phyloP scores from a whole-genome alignment of 2,113 vertebrate genomes.

The Sarotherodon lohbergeri region DNA sequence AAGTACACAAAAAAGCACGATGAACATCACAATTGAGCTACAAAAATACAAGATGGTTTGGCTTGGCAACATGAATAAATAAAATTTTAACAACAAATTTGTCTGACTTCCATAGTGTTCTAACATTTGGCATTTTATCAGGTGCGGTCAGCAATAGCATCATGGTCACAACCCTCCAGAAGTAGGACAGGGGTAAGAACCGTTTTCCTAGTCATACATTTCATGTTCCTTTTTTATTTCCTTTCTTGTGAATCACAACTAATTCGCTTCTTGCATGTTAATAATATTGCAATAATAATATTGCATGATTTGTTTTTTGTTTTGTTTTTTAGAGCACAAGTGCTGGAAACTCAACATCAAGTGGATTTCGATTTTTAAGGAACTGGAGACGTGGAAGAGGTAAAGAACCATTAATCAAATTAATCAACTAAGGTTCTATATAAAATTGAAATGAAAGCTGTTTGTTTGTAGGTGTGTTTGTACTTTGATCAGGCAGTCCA shows the following conservation, averaged over 20 bases:
- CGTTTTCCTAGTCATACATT: neutral
- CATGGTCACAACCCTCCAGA: neutral
- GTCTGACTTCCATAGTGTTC: neutral
- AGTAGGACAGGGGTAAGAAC: constrained; percentile 19
- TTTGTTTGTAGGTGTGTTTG: neutral
- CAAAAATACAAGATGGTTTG: no score
- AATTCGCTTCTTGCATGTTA: neutral
- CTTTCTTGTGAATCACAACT: neutral
- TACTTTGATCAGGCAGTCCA: no score
- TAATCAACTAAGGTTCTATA: neutral
- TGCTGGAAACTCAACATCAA: neutral
- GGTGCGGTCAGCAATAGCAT: constrained; percentile 19
- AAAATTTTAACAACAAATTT: no score
- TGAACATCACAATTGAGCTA: no score
- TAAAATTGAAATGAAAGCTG: no score
- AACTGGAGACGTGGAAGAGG: constrained; percentile 11
- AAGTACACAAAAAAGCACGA: no score
- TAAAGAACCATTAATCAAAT: neutral
- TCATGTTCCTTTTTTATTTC: neutral
- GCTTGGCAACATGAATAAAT: no score
- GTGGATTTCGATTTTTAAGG: neutral
- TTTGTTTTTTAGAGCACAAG: constrained; percentile 24
- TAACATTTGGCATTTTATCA: neutral
- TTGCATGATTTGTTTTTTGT: neutral
- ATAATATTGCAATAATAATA: no score